Conservation (phyloP, 2,797 vertebrate species). For the Acanthurus leucopareius region DNA sequence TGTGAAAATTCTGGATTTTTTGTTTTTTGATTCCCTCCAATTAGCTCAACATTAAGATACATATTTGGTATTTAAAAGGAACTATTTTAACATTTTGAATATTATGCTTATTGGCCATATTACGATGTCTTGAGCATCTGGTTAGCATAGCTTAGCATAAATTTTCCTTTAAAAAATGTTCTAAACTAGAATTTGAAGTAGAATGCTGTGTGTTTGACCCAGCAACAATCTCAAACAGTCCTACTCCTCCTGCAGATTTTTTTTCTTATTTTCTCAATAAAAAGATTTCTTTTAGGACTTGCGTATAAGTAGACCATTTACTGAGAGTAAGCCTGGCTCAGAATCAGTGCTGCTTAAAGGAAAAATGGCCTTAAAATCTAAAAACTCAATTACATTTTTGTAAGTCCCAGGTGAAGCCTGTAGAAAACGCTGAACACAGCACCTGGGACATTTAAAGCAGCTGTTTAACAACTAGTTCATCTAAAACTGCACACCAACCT, state of each 20-base stretch:
- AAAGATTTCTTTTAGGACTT: slow-evolving; percentile 44
- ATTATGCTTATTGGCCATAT: background rate
- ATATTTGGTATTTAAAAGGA: background rate
- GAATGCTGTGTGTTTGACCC: slow-evolving; percentile 28
- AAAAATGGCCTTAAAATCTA: slow-evolving; percentile 48
- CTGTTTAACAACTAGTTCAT: slow-evolving; percentile 49
- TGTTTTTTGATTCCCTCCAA: background rate
- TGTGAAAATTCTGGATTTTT: background rate
- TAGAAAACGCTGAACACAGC: slow-evolving; percentile 45
- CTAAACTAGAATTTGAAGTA: background rate
- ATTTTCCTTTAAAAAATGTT: background rate
- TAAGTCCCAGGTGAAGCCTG: slow-evolving; percentile 50
- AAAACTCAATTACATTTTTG: slow-evolving; percentile 50
- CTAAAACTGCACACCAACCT: slow-evolving; percentile 30
- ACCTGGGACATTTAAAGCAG: slow-evolving; percentile 67
- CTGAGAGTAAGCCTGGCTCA: slow-evolving; percentile 51
- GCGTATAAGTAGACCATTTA: slow-evolving; percentile 51
- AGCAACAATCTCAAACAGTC: slow-evolving; percentile 3
- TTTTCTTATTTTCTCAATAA: slow-evolving; percentile 11
- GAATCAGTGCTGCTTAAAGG: slow-evolving; percentile 50
- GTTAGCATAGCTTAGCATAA: background rate
- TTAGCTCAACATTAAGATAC: background rate
- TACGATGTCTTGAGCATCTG: background rate
- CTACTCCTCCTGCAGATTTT: slow-evolving; percentile 1
- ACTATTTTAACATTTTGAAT: background rate